A percentile compares a stretch with the other conserved stretches of the same genome.
Conservation (phyloP, 2,888 invertebrate genomes). For the Rhaphigaster nebulosa region DNA sequence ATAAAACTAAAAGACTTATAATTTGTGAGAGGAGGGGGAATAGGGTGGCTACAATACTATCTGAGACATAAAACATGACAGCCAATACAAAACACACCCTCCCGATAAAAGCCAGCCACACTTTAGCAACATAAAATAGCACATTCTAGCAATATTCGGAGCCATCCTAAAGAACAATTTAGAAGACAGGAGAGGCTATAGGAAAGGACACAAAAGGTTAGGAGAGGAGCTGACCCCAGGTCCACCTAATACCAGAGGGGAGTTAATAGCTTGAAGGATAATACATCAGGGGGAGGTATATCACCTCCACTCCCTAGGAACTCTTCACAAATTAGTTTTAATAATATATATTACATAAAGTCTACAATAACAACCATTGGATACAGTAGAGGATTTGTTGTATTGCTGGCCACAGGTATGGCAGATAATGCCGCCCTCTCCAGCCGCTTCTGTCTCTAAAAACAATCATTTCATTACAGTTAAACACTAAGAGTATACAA, state of each 20-base stretch:
- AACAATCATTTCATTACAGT: too few relatives aligned
- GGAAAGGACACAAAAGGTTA: constrained; percentile 24
- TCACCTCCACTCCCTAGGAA: neutral
- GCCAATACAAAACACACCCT: neutral
- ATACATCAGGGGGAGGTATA: constrained; percentile 8
- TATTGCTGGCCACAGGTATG: too few relatives aligned
- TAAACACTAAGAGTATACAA: too few relatives aligned
- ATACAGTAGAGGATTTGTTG: too few relatives aligned
- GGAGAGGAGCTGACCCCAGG: neutral
- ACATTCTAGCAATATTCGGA: neutral
- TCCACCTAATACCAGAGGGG: neutral
- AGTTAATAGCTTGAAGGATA: neutral
- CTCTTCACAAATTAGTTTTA: neutral
- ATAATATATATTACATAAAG: neutral
- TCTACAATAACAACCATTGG: too few relatives aligned
- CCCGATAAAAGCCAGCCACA: neutral
- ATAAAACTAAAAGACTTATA: too few relatives aligned
- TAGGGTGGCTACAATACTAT: neutral
- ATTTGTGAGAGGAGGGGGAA: neutral
- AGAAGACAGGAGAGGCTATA: neutral
- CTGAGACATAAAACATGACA: neutral
- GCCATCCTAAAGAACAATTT: constrained; percentile 29
- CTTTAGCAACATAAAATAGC: neutral
- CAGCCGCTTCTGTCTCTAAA: too few relatives aligned
- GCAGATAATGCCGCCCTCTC: too few relatives aligned